Conservation (phyloP, 2,797 vertebrate genomes). For the Malurus leucopterus region DNA sequence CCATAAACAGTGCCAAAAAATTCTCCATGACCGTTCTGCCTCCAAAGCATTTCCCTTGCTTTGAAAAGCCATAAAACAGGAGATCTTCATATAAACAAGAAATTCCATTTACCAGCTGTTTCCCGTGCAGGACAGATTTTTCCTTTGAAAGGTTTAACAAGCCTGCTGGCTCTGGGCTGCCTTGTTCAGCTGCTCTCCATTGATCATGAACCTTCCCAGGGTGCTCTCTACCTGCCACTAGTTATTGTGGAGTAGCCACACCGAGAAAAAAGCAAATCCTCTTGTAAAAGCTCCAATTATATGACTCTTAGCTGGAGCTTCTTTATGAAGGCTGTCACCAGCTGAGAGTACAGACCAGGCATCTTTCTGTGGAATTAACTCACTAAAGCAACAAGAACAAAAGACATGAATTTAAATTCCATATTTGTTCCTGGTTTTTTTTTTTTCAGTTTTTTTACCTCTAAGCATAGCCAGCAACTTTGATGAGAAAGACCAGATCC, state of each 20-base stretch:
- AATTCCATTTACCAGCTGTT: slow-evolving; percentile 5
- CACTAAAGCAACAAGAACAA: not conserved
- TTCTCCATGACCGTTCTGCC: not conserved
- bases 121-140: slow-evolving; percentile 14
- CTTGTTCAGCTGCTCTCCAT: slow-evolving; percentile 19
- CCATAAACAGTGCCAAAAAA: not conserved
- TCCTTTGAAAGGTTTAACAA: not conserved
- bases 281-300: slow-evolving; percentile 4
- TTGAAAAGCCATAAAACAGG: not conserved
- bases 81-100: not conserved
- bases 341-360: not conserved
- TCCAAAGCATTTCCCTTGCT: not conserved
- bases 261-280: not conserved
- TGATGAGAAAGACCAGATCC: not conserved
- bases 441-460: not conserved
- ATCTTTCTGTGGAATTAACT: not conserved
- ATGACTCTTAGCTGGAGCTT: not conserved
- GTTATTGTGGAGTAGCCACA: not conserved
- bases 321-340: not conserved
- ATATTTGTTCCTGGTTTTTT: not conserved
- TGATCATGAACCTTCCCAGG: slow-evolving; percentile 26
- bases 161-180: not conserved
- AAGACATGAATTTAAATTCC: not conserved
- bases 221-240: not conserved
- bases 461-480: not conserved